These are phyloP conservation scores for Aplocera efformata DNA, from an alignment of 2,888 invertebrate species.

Conservation along the genomic window DNA sequence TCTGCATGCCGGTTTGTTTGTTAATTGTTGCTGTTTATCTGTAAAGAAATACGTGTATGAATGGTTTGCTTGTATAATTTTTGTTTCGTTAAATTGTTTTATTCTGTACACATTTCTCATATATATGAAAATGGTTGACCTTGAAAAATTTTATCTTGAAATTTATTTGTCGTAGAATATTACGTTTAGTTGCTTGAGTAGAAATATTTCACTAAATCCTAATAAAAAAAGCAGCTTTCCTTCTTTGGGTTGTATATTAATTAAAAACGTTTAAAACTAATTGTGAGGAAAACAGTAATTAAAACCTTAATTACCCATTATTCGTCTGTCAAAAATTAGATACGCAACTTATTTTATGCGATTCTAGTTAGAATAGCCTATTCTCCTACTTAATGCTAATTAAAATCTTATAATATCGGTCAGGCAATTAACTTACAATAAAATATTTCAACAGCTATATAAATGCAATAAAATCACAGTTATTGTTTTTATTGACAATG, in stretches of 20 bases:
- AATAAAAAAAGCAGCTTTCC: no score
- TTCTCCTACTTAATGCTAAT: slow-evolving; percentile 33
- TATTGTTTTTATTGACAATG: slow-evolving; percentile 48
- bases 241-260: background rate
- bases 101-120: no score
- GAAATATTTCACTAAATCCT: no score
- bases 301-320: background rate
- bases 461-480: slow-evolving; percentile 49
- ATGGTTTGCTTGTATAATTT: no score
- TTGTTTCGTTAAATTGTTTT: no score
- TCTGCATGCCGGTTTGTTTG: slow-evolving; percentile 50
- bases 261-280: background rate
- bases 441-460: slow-evolving; percentile 41
- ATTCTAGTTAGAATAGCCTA: slow-evolving; percentile 38
- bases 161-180: no score
- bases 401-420: slow-evolving; percentile 22
- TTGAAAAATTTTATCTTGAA: no score
- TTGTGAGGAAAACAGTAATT: background rate
- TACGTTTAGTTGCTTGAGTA: no score
- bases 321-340: background rate
- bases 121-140: no score
- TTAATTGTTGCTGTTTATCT: slow-evolving; percentile 25
- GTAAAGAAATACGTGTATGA: slow-evolving; percentile 23
- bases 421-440: slow-evolving; percentile 36
- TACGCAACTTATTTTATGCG: slow-evolving; percentile 1